Evolutionary conservation across 2,888 invertebrate species (phyloP), one percentile per base, ranked within the genome.

Genomic region (Dione vanillae): DNA sequence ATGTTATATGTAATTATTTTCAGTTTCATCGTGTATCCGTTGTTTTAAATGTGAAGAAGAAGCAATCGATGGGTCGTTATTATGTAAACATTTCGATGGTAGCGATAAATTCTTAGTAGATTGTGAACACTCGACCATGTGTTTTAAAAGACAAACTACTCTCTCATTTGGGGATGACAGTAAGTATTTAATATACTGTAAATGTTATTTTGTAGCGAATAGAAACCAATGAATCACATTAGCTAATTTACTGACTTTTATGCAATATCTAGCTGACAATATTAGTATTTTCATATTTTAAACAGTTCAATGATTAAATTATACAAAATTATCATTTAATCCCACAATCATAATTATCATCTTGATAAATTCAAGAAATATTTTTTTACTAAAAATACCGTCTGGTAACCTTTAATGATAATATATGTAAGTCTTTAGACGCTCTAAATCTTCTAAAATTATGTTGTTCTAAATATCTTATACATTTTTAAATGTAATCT

Each of bases 91-190:
- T 75, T 97, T 97, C 82, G 95, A 97, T 83, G 75, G 78, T 54
- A 94, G 94, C 78, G 94, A 95, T 7, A 87, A 89, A 5, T 97
- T 94, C 85, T 89, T 95, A 73, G 92, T 94, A 0, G 93, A 95
- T 59, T 97, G 97, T 83, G 94, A 95, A 6, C 94, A 94, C 76
- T 97, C 97, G 0, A 97, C 96, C 19, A 95, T 96, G 92, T 97
- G 97, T 82, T 94, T 95, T 86, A 97, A 97, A 85, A 95, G 94
- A 80, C 94, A 95, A 45, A 94, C 94, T 54, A 92, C 93, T 20
- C 90, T 94, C 45, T 85, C 94, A 68, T 90, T 96, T 74, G 94
- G 94, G 66, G 94, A 94, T 78, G 95, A 95, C 85, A 86, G 96
- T 96, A 86, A 94, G 94, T 90, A 64, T 35, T 35, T 8, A 27